A percentile compares a stretch with the other conserved stretches of the same genome.
These are phyloP conservation scores for Leptosomus discolor DNA, from an alignment of 2,113 vertebrate genomes.

Conservation along the genomic window DNA sequence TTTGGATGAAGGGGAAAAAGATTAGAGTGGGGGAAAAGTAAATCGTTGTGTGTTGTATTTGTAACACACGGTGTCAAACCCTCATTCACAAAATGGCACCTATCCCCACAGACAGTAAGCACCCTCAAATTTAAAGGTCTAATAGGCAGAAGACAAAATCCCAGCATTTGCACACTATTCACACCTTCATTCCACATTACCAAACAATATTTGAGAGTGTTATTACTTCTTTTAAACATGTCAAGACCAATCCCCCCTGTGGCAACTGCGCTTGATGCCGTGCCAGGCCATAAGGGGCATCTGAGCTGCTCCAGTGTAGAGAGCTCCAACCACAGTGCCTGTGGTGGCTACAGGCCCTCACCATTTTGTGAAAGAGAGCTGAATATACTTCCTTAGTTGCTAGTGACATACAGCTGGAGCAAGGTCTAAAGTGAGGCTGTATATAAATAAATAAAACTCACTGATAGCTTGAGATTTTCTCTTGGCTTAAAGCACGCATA, in stretches of 20 bases:
- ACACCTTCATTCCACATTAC: background rate
- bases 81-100: background rate
- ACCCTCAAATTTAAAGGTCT: background rate
- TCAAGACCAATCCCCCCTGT: background rate
- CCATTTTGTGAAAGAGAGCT: background rate
- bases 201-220: background rate
- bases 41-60: background rate
- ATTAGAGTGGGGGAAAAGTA: background rate
- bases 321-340: rapidly evolving
- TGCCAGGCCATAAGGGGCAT: background rate
- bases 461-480: background rate
- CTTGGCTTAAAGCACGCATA: background rate
- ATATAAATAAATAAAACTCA: background rate
- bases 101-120: background rate
- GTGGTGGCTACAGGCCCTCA: background rate
- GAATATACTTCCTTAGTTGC: background rate
- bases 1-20: background rate
- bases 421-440: background rate
- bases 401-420: background rate
- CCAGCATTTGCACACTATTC: background rate
- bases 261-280: rapidly evolving
- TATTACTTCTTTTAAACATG: background rate
- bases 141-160: background rate
- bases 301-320: rapidly evolving
- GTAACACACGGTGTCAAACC: background rate